A percentile compares a stretch with the other conserved stretches of the same genome.
Evolutionary conservation across 2,797 vertebrate species (phyloP).

Genomic region (Argyrosomus regius): DNA sequence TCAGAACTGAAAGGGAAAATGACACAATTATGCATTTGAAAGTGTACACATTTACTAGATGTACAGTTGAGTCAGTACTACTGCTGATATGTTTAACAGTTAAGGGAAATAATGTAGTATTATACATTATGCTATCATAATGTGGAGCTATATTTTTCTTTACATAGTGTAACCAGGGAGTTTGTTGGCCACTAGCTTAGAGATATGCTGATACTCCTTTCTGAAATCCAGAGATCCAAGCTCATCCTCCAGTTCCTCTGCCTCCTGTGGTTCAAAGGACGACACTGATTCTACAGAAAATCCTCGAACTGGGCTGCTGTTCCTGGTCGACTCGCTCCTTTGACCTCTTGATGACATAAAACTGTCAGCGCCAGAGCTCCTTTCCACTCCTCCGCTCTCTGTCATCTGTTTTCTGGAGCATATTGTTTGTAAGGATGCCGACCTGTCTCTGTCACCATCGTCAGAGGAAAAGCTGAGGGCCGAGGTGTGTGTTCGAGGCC

Average conservation of each 20-base stretch:
- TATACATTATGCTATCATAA: neutral
- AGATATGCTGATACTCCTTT: slow-evolving; percentile 88
- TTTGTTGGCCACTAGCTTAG: slow-evolving; percentile 89
- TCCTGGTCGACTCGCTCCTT: slow-evolving; percentile 61
- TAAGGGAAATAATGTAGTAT: neutral
- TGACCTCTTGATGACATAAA: slow-evolving; percentile 53
- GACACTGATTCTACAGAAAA: slow-evolving; percentile 76
- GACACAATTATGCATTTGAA: neutral
- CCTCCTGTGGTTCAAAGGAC: slow-evolving; percentile 68
- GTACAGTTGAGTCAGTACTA: neutral
- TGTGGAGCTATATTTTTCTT: slow-evolving; percentile 35
- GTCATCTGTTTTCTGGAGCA: slow-evolving; percentile 37
- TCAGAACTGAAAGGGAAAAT: neutral
- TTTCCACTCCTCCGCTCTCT: slow-evolving; percentile 43
- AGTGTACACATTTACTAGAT: neutral
- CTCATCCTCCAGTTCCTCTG: slow-evolving; percentile 77
- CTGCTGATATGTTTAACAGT: neutral
- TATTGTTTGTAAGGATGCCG: slow-evolving; percentile 39
- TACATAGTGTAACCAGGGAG: slow-evolving; percentile 94
- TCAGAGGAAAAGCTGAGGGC: slow-evolving; percentile 78
- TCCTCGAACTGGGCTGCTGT: slow-evolving; percentile 61
- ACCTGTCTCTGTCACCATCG: slow-evolving; percentile 42
- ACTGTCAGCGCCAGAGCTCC: slow-evolving; percentile 44
- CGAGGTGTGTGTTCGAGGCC: slow-evolving; percentile 54
- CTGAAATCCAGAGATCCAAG: slow-evolving; percentile 82